phyloP scores from a whole-genome alignment of 64 coral and sea anemone genomes.

The Platygyra sinensis region DNA sequence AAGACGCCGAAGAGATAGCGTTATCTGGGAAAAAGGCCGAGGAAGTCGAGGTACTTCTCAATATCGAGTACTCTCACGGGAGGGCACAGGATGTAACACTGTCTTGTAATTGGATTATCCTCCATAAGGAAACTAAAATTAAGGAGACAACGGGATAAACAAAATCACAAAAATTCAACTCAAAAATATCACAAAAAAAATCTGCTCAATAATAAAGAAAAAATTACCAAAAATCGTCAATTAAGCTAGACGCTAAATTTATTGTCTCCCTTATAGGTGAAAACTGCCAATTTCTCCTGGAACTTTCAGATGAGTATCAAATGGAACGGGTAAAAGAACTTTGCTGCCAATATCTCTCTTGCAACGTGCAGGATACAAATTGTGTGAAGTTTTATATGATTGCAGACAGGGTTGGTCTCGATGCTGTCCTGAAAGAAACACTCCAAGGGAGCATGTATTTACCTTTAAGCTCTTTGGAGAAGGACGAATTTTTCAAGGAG shows the following conservation, averaged over 20 bases:
- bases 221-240: no score
- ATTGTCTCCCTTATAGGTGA: neutral
- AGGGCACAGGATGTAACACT: neutral
- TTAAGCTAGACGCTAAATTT: no score
- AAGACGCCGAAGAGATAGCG: slow-evolving; percentile 43
- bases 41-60: slow-evolving; percentile 52
- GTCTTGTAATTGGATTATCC: no score
- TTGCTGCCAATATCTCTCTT: slow-evolving; percentile 42
- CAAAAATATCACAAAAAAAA: no score
- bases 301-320: slow-evolving; percentile 64
- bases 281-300: slow-evolving; percentile 56
- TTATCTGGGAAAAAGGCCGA: slow-evolving; percentile 48
- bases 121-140: no score
- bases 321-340: slow-evolving; percentile 45
- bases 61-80: slow-evolving; percentile 32
- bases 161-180: no score
- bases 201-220: no score
- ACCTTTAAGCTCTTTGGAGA: neutral
- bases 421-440: slow-evolving; percentile 27
- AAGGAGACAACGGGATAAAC: no score
- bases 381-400: slow-evolving; percentile 31
- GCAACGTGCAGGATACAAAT: slow-evolving; percentile 24
- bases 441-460: slow-evolving; percentile 30
- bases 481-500: slow-evolving; percentile 2
- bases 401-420: slow-evolving; percentile 42